Conservation (phyloP, 2,888 invertebrate genomes). For the Colletes collaris region DNA sequence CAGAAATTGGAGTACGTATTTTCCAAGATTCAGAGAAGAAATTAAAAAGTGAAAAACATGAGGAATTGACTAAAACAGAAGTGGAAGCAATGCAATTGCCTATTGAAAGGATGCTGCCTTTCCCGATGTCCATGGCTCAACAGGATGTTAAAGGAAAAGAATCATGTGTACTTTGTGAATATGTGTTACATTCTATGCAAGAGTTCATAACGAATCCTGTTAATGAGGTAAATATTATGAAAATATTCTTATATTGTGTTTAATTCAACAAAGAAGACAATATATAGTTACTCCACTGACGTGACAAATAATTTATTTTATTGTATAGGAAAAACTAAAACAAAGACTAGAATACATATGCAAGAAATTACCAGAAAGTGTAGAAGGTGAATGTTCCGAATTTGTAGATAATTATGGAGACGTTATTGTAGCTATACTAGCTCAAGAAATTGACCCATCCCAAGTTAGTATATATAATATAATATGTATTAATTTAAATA, state of each 20-base stretch:
- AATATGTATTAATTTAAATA: neutral
- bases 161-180: slow-evolving; percentile 91
- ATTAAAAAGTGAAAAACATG: slow-evolving; percentile 19
- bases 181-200: slow-evolving; percentile 91
- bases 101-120: slow-evolving; percentile 83
- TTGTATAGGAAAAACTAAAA: slow-evolving; percentile 87
- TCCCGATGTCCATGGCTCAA: slow-evolving; percentile 57
- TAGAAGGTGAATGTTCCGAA: slow-evolving; percentile 88
- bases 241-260: neutral
- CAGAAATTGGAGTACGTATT: slow-evolving; percentile 69
- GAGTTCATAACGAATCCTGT: slow-evolving; percentile 87
- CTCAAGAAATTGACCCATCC: slow-evolving; percentile 91
- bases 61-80: slow-evolving; percentile 63
- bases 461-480: slow-evolving; percentile 83
- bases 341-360: slow-evolving; percentile 88
- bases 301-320: slow-evolving; percentile 82
- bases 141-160: slow-evolving; percentile 83
- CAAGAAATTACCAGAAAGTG: slow-evolving; percentile 86
- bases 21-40: slow-evolving; percentile 62
- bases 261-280: neutral
- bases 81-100: slow-evolving; percentile 83
- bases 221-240: slow-evolving; percentile 85
- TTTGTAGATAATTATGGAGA: slow-evolving; percentile 92
- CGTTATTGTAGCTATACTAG: slow-evolving; percentile 90
- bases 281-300: neutral